Evolutionary conservation across 2,888 invertebrate genomes (phyloP).

Genomic region (Amiota minor): DNA sequence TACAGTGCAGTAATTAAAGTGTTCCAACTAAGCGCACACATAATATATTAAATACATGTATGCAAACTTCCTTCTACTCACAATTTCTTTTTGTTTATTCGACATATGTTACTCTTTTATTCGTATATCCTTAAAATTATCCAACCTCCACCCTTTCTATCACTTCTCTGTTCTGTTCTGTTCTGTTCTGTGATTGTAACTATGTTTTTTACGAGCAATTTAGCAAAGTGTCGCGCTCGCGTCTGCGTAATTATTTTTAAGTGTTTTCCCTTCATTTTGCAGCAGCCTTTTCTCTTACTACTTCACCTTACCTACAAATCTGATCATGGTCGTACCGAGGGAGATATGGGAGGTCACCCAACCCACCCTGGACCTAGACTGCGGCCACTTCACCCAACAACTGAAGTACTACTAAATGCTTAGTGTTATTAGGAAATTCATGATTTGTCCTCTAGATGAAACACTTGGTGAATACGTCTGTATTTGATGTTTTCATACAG

Average conservation of each 20-base stretch:
- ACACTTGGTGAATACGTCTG: no score
- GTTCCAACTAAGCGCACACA: constrained; percentile 11
- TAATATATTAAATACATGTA: constrained; percentile 6
- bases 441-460: no score
- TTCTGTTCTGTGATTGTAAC: constrained; percentile 5
- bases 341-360: no score
- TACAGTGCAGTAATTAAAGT: constrained; percentile 8
- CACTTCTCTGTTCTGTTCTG: not conserved
- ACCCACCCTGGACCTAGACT: no score
- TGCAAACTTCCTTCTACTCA: constrained; percentile 4
- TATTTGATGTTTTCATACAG: no score
- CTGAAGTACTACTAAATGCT: no score
- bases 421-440: no score
- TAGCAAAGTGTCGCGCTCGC: constrained; percentile 8
- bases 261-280: not conserved
- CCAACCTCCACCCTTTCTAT: not conserved
- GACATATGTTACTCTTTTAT: not conserved
- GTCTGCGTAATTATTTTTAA: constrained; percentile 18
- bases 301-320: not conserved
- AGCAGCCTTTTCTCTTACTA: not conserved
- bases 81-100: no score
- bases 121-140: not conserved
- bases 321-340: no score
- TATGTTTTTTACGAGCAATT: constrained; percentile 11
- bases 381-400: no score